Evolutionary conservation across 2,888 invertebrate species (phyloP), one percentile per base, ranked within the genome.

Genomic region (Dicyrtoma fusca): DNA sequence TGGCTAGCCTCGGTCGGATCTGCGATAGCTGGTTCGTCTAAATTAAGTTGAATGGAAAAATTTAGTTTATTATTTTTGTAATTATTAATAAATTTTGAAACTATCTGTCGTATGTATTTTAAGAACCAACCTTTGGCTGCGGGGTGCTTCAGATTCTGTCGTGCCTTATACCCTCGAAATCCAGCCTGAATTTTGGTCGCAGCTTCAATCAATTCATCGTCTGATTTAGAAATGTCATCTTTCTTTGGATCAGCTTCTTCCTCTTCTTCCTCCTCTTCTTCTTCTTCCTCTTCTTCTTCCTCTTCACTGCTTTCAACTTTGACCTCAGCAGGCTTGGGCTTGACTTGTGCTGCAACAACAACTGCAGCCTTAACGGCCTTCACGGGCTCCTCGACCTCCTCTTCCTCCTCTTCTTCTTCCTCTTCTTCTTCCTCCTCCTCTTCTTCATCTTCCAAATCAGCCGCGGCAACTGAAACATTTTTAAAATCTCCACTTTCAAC

Each of bases 91-190:
- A n/a, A n/a, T n/a, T n/a, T n/a, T n/a, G n/a, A n/a, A n/a, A n/a
- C n/a, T n/a, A n/a, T n/a, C n/a, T n/a, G n/a, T n/a, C n/a, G n/a
- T n/a, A n/a, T n/a, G n/a, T n/a, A n/a, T n/a, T n/a, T n/a, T n/a
- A n/a, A n/a, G n/a, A 34, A 34, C 34, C 3, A 34, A 34, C 34
- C 34, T 34, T 34, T 34, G 34, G 34, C 4, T 5, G 34, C 34
- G 8, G 3, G 11, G 23, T 42, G n/a, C 23, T 68, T 68, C 61
- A 76, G 66, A 61, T 51, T 57, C 70, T 78, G 76, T 23, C 76
- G 71, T 8, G 76, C 64, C 64, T 76, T 62, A 44, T 75, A 76
- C n/a, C 76, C 76, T 14, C 76, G 57, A 59, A 73, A 76, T 61
- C 75, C 74, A 44, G 75, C 72, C 63, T 76, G 76, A 23, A 76